Evolutionary conservation across 1,140 invertebrate genomes (phyloP).

Genomic region (Caenorhabditis latens): DNA sequence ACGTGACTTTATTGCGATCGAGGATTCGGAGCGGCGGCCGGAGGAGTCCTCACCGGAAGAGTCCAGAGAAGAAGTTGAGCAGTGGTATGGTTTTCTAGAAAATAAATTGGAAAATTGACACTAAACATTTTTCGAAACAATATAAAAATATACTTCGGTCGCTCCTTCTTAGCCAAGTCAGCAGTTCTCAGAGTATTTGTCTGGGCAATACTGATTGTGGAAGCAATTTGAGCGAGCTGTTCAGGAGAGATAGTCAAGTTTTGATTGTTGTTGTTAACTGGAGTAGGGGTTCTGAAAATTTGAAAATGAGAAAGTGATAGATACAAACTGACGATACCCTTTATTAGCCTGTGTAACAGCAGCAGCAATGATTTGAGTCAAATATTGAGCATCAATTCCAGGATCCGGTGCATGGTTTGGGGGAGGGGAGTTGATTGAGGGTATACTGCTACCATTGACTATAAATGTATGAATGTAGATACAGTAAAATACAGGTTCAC

Average conservation of each 20-base stretch:
- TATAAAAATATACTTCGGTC: slow-evolving; percentile 13
- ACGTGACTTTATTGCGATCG: slow-evolving; percentile 23
- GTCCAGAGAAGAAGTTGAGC: slow-evolving; percentile 59
- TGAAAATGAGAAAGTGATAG: background rate
- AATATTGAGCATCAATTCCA: slow-evolving; percentile 43
- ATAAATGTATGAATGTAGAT: background rate
- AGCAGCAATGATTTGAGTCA: slow-evolving; percentile 69
- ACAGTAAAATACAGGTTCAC: too few species aligned
- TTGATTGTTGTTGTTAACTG: slow-evolving; percentile 42
- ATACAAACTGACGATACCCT: slow-evolving; percentile 14
- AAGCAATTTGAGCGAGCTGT: slow-evolving; percentile 58
- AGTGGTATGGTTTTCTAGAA: slow-evolving; percentile 58
- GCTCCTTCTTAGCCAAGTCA: slow-evolving; percentile 31
- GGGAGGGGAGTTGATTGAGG: background rate
- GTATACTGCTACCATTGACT: slow-evolving; percentile 4
- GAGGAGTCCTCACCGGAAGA: slow-evolving; percentile 58
- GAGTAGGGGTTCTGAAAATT: background rate
- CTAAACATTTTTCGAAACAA: background rate
- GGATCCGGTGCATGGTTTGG: background rate
- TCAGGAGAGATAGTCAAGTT: slow-evolving; percentile 55
- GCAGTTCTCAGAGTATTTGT: slow-evolving; percentile 47
- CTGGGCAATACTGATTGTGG: slow-evolving; percentile 53
- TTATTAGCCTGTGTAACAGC: slow-evolving; percentile 67
- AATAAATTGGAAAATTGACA: background rate
- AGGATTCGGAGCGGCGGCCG: slow-evolving; percentile 32